Conservation (phyloP, 2,113 vertebrate species). For the Cathartes aura region DNA sequence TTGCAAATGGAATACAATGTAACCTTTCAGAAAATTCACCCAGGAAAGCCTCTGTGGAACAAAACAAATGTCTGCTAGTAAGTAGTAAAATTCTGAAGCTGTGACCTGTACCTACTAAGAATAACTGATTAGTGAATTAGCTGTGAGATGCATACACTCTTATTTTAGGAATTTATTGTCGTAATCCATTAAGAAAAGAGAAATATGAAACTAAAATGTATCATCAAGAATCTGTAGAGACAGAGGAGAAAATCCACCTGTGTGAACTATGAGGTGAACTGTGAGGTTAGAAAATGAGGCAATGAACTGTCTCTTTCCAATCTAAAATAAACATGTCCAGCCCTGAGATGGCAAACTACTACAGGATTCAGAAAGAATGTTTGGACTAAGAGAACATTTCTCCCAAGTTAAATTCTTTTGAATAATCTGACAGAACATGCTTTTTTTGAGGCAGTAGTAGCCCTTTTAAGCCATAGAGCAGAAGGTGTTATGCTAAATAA, state of each 20-base stretch:
- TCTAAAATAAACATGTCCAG: slow-evolving; percentile 8
- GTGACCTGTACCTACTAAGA: not conserved
- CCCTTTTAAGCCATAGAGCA: slow-evolving; percentile 46
- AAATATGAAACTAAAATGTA: not conserved
- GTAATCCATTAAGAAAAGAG: not conserved
- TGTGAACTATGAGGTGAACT: not conserved
- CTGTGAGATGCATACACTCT: not conserved
- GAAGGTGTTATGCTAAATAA: slow-evolving; percentile 71
- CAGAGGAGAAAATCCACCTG: not conserved
- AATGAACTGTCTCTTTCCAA: not conserved
- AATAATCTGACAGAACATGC: slow-evolving; percentile 54
- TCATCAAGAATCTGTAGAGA: not conserved
- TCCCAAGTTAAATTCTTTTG: slow-evolving; percentile 31
- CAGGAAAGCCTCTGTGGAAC: not conserved
- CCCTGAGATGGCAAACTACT: not conserved
- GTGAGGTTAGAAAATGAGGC: not conserved
- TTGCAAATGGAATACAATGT: not conserved
- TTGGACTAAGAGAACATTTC: not conserved
- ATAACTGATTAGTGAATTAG: not conserved
- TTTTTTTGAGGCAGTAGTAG: slow-evolving; percentile 25
- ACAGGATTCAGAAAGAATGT: slow-evolving; percentile 17
- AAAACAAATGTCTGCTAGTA: not conserved
- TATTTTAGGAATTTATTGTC: not conserved
- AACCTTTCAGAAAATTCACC: not conserved
- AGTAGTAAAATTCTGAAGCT: not conserved